Conservation (phyloP, 37 sponge, comb jelly and placozoan species). For the Halichondria panicea region DNA sequence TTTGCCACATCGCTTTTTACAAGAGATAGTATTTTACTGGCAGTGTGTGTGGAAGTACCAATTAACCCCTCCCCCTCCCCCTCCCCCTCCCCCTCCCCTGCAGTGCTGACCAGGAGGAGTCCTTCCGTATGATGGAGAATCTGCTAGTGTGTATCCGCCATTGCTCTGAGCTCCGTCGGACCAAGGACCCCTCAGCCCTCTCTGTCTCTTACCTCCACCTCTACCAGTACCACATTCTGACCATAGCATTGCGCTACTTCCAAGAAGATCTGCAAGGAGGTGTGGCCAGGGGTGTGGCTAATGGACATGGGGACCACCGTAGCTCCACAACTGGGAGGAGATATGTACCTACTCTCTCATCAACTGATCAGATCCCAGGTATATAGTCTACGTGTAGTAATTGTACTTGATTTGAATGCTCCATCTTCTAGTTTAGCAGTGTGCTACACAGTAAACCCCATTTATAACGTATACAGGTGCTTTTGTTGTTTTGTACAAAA, state of each 20-base stretch:
- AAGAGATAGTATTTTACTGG: no score
- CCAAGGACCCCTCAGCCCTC: slow-evolving; percentile 6
- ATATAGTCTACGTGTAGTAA: not conserved
- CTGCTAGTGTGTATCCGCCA: slow-evolving; percentile 66
- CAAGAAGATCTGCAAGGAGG: slow-evolving; percentile 35
- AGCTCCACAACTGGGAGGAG: not conserved
- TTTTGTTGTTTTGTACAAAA: not conserved
- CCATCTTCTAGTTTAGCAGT: not conserved
- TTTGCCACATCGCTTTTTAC: no score
- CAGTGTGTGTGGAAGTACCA: no score
- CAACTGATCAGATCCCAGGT: slow-evolving; percentile 40
- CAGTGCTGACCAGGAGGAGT: slow-evolving; percentile 72
- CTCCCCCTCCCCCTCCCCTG: not conserved
- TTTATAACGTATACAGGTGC: no score
- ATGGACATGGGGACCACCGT: not conserved
- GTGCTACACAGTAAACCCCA: no score
- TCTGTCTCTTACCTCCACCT: slow-evolving; percentile 53
- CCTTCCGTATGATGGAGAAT: slow-evolving; percentile 45
- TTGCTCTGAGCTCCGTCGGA: slow-evolving; percentile 46
- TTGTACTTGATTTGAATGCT: not conserved
- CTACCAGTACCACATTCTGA: slow-evolving; percentile 46
- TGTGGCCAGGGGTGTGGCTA: not conserved
- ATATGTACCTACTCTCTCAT: slow-evolving; percentile 30
- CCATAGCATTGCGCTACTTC: slow-evolving; percentile 47
- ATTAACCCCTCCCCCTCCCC: no score